Conservation (phyloP, 2,888 invertebrate species). For the Selenia dentaria region DNA sequence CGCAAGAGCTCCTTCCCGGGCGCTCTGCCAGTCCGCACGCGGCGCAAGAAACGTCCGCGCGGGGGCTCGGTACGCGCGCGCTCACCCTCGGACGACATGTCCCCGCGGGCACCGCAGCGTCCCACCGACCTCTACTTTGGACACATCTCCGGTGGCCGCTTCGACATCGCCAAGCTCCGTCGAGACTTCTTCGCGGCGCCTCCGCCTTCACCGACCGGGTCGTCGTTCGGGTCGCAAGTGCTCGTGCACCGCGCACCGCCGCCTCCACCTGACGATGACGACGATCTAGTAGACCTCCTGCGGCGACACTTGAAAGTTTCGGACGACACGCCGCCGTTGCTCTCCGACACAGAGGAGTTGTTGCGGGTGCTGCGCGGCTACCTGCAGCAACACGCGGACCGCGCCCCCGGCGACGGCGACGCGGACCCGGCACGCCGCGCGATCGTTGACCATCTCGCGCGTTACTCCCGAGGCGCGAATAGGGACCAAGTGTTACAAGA, state of each 20-base stretch:
- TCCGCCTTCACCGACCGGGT: slow-evolving; percentile 53
- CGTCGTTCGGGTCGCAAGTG: slow-evolving; percentile 2
- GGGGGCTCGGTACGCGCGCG: slow-evolving; percentile 89
- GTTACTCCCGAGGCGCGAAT: slow-evolving; percentile 87
- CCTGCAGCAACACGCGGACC: slow-evolving; percentile 68
- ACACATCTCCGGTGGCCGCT: slow-evolving; percentile 86
- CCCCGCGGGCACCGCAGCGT: slow-evolving; percentile 65
- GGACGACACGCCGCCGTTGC: slow-evolving; percentile 73
- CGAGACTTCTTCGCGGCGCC: slow-evolving; percentile 87
- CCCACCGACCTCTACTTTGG: slow-evolving; percentile 76
- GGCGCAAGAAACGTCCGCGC: slow-evolving; percentile 82
- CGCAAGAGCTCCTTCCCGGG: slow-evolving; percentile 93
- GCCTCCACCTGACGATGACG: slow-evolving; percentile 69
- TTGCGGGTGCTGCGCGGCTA: slow-evolving; percentile 87
- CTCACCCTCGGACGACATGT: slow-evolving; percentile 87
- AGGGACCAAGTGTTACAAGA: slow-evolving; percentile 89
- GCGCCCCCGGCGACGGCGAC: slow-evolving; percentile 55
- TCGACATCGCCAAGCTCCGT: slow-evolving; percentile 88
- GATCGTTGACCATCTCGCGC: slow-evolving; percentile 86
- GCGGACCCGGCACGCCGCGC: slow-evolving; percentile 76
- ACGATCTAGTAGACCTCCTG: slow-evolving; percentile 86
- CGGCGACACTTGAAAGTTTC: slow-evolving; percentile 87
- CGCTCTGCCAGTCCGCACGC: slow-evolving; percentile 85
- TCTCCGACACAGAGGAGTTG: slow-evolving; percentile 85
- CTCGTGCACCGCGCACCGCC: slow-evolving; percentile 51